These are phyloP conservation scores for Dynastes maya DNA, from an alignment of 2,888 invertebrate genomes.

Conservation along the genomic window DNA sequence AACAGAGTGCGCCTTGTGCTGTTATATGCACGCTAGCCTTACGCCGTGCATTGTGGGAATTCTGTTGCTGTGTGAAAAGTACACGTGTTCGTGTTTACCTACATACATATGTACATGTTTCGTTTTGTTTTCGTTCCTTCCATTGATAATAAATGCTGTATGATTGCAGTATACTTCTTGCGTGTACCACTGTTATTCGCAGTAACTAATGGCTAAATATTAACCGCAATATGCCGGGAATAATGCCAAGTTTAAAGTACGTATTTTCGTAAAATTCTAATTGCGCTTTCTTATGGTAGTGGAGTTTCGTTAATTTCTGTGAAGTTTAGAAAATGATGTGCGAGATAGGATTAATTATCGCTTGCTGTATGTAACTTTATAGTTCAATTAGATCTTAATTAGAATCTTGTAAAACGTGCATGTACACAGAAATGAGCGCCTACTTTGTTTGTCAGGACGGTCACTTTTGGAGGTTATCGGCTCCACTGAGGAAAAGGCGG, in stretches of 20 bases:
- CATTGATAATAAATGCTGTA: background rate
- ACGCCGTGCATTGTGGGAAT: constrained; percentile 39
- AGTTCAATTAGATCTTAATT: background rate
- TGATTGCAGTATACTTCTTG: constrained; percentile 22
- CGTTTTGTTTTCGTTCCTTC: constrained; percentile 24
- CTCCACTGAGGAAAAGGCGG: constrained; percentile 1
- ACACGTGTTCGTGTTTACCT: constrained; percentile 36
- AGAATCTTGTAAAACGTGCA: too few relatives aligned
- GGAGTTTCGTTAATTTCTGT: background rate
- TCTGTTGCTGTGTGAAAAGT: constrained; percentile 27
- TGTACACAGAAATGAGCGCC: background rate
- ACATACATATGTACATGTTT: background rate
- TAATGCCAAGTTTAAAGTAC: constrained; percentile 20
- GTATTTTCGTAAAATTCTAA: constrained; percentile 1
- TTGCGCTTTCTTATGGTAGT: background rate
- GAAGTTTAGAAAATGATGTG: background rate
- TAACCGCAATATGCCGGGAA: constrained; percentile 16
- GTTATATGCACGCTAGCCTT: background rate
- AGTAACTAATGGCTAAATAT: background rate
- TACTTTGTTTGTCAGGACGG: background rate
- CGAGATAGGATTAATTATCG: constrained; percentile 18
- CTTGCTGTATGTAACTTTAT: constrained; percentile 15
- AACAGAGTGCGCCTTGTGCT: background rate
- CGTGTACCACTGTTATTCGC: background rate
- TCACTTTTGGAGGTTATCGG: constrained; percentile 32